phyloP scores from a whole-genome alignment of 2,113 vertebrate species.

The Suncus etruscus region DNA sequence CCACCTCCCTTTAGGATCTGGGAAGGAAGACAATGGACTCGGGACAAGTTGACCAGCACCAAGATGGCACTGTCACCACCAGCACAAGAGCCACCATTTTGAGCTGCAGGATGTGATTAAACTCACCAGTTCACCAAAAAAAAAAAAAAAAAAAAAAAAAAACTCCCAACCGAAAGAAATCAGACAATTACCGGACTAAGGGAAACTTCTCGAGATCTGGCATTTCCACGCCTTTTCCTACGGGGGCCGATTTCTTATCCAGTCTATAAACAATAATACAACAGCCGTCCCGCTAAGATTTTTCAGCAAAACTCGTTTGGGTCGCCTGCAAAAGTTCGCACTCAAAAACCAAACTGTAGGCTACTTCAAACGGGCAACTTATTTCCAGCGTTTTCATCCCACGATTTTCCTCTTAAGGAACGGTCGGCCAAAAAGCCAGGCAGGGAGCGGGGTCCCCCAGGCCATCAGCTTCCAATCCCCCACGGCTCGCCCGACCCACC shows the following conservation, averaged over 20 bases:
- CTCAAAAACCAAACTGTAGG: too few species aligned
- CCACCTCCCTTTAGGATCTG: neutral
- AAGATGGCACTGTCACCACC: slow-evolving; percentile 68
- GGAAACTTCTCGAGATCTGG: neutral
- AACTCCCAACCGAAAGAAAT: slow-evolving; percentile 46
- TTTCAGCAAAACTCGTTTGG: too few species aligned
- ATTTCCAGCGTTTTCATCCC: too few species aligned
- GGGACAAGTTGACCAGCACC: slow-evolving; percentile 51
- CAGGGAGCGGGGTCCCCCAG: too few species aligned
- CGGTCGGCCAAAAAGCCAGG: too few species aligned
- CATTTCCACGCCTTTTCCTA: slow-evolving; percentile 11
- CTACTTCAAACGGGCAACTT: too few species aligned
- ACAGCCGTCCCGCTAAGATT: neutral
- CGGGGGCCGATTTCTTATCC: neutral
- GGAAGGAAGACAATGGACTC: neutral
- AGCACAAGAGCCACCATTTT: slow-evolving; percentile 86
- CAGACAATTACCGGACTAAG: neutral
- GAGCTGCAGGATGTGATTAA: slow-evolving; percentile 71
- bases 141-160: neutral
- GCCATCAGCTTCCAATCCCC: too few species aligned
- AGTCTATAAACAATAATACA: neutral
- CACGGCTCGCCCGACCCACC: too few species aligned
- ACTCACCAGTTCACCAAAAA: slow-evolving; percentile 1
- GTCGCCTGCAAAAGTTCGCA: too few species aligned
- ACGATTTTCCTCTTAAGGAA: too few species aligned